Evolutionary conservation across 1,140 invertebrate species (phyloP).

Genomic region (Yoshiicerus persimilis): DNA sequence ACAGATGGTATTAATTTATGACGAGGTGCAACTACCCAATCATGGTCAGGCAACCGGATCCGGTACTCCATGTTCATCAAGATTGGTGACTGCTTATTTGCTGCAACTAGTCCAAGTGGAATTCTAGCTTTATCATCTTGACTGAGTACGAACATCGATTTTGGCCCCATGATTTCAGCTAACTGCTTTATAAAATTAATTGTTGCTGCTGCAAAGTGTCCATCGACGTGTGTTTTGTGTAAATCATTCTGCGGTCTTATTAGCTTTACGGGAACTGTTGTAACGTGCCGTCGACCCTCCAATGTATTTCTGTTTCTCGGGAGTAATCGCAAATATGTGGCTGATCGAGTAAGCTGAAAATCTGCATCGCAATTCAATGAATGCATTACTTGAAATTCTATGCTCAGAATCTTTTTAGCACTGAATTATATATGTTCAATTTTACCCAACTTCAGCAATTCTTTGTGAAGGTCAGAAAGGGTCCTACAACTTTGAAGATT

Average conservation of each 20-base stretch:
- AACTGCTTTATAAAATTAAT: constrained; percentile 47
- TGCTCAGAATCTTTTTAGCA: background rate
- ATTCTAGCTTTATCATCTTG: constrained; percentile 54
- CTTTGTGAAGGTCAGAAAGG: constrained; percentile 41
- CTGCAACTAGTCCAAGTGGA: constrained; percentile 54
- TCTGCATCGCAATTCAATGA: background rate
- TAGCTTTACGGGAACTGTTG: constrained; percentile 51
- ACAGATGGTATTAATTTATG: constrained; percentile 51
- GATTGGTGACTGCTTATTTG: constrained; percentile 53
- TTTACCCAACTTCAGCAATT: background rate
- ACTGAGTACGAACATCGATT: constrained; percentile 48
- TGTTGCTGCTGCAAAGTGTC: constrained; percentile 47
- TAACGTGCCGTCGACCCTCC: constrained; percentile 51
- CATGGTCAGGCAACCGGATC: constrained; percentile 53
- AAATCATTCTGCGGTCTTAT: constrained; percentile 45
- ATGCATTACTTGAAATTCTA: no score
- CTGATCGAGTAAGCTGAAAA: constrained; percentile 30
- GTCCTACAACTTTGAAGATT: constrained; percentile 33
- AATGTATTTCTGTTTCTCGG: constrained; percentile 42
- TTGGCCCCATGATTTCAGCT: constrained; percentile 44
- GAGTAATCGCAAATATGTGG: constrained; percentile 48
- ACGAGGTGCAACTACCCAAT: constrained; percentile 53
- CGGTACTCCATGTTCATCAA: constrained; percentile 55
- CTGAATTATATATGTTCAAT: background rate
- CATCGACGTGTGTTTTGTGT: constrained; percentile 49